Conservation (phyloP, 2,113 vertebrate species). For the Megaptera novaeangliae region DNA sequence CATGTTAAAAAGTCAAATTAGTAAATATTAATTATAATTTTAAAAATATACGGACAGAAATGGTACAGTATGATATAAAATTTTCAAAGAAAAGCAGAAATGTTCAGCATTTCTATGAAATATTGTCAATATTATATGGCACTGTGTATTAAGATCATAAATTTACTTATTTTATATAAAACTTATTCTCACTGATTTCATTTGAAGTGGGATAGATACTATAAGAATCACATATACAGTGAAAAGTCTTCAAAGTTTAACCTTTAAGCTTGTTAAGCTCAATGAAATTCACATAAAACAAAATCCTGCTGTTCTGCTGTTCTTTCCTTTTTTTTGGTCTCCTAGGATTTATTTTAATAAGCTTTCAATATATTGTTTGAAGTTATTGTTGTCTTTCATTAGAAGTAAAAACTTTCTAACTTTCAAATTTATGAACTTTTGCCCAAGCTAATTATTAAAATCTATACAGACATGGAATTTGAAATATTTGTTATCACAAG, state of each 20-base stretch:
- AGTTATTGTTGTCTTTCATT: conserved; percentile 13
- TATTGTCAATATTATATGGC: not conserved
- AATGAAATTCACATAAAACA: conserved; percentile 25
- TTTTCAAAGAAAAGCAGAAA: not conserved
- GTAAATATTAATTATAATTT: not conserved
- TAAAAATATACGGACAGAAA: not conserved
- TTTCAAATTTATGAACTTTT: conserved; percentile 11
- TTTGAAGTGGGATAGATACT: not conserved
- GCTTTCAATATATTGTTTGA: not conserved
- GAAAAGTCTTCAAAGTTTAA: conserved; percentile 2
- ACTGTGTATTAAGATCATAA: not conserved
- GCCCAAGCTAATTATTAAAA: not conserved
- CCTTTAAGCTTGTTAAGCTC: not conserved
- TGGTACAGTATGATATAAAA: not conserved
- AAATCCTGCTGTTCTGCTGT: not conserved
- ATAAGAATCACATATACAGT: not conserved
- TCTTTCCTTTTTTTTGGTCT: not conserved
- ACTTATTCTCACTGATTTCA: not conserved
- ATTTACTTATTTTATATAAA: not conserved
- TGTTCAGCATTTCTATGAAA: not conserved
- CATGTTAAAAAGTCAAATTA: not conserved
- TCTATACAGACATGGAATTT: not conserved
- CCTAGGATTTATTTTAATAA: not conserved
- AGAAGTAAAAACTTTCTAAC: not conserved
- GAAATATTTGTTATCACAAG: not conserved